These are phyloP conservation scores for Sylvia borin DNA, from an alignment of 2,797 vertebrate genomes.

Conservation along the genomic window DNA sequence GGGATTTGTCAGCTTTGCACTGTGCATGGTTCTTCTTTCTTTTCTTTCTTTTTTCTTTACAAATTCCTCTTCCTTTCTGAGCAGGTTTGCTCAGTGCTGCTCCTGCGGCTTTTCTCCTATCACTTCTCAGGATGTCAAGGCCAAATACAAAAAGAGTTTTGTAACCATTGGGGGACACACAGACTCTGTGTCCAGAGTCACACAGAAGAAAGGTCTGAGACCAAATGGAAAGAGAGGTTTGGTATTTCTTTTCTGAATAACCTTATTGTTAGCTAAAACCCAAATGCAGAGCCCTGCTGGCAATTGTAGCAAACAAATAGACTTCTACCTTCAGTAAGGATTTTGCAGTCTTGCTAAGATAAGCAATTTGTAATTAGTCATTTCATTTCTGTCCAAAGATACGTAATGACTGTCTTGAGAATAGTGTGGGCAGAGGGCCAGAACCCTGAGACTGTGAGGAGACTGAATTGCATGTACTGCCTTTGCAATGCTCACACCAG, in stretches of 20 bases:
- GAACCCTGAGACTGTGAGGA: neutral
- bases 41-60: neutral
- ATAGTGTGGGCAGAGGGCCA: neutral
- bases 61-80: neutral
- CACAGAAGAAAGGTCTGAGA: neutral
- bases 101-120: neutral
- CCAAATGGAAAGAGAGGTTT: neutral
- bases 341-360: neutral
- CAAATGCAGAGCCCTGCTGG: neutral
- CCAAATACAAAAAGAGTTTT: neutral
- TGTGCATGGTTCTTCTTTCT: neutral
- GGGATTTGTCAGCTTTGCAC: constrained; percentile 1
- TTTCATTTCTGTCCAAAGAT: neutral
- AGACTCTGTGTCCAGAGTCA: neutral
- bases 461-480: rapidly evolving
- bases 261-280: neutral
- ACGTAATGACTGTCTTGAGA: neutral
- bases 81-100: neutral
- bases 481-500: neutral
- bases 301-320: neutral
- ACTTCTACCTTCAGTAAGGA: neutral
- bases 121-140: neutral
- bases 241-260: neutral
- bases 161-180: neutral
- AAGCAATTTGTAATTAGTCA: neutral